phyloP scores from a whole-genome alignment of 1,140 invertebrate species.

The Oscheius sp. region DNA sequence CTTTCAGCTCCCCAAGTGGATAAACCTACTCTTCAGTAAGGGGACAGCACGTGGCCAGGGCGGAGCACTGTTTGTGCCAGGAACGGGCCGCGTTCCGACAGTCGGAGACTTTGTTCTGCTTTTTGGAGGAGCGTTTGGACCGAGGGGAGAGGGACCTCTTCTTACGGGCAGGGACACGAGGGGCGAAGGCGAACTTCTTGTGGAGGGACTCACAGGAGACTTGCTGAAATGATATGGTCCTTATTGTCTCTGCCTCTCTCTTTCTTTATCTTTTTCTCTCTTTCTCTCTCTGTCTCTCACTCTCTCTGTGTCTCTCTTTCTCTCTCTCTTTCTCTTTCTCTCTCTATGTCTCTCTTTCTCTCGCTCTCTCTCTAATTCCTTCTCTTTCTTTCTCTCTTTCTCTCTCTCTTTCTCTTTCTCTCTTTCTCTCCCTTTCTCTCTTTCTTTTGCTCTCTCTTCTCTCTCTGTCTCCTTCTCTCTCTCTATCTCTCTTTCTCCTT shows the following conservation, averaged over 20 bases:
- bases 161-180: not conserved
- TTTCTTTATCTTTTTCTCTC: too few species aligned
- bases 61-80: constrained; percentile 34
- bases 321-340: too few species aligned
- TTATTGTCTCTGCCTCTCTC: not conserved
- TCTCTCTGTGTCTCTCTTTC: too few species aligned
- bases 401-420: too few species aligned
- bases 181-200: constrained; percentile 12
- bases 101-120: constrained; percentile 8
- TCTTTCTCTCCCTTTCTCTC: too few species aligned
- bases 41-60: constrained; percentile 29
- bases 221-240: not conserved
- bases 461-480: too few species aligned
- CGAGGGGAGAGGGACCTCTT: not conserved
- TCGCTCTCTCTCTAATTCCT: too few species aligned
- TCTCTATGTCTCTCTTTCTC: too few species aligned
- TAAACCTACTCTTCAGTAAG: constrained; percentile 27
- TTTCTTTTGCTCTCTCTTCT: too few species aligned
- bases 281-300: not conserved
- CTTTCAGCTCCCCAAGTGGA: not conserved
- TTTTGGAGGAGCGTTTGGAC: constrained; percentile 1
- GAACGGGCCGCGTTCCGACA: constrained; percentile 12
- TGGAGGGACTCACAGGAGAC: constrained; percentile 9
- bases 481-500: too few species aligned
- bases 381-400: too few species aligned